Percentiles rank a stretch among this genome's conserved stretches.
Conservation (phyloP, 2,113 vertebrate species). For the Psilopogon haemacephalus region DNA sequence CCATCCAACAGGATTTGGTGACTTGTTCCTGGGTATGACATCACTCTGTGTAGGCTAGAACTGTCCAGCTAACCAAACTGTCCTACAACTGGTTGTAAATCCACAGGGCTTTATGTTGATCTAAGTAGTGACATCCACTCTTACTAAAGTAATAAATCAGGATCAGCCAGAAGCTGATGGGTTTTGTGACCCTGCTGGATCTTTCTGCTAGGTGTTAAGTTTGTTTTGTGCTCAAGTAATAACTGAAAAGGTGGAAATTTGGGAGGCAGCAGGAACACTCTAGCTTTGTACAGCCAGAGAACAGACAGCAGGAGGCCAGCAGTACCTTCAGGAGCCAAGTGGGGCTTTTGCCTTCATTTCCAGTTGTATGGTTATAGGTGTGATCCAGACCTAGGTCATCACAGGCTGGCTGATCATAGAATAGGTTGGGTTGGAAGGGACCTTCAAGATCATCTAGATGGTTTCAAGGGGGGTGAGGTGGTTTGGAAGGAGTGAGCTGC, state of each 20-base stretch:
- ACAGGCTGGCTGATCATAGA: no score
- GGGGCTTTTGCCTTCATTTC: background rate
- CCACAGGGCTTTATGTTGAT: background rate
- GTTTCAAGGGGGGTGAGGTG: no score
- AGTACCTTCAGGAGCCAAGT: background rate
- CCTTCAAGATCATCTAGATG: no score
- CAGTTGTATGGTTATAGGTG: background rate
- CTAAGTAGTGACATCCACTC: background rate
- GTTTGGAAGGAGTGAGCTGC: no score
- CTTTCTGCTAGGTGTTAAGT: background rate
- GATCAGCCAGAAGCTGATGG: background rate
- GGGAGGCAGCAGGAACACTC: rapidly evolving
- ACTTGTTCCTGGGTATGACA: background rate
- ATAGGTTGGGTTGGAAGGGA: no score
- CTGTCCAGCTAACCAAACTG: background rate
- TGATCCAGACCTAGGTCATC: background rate
- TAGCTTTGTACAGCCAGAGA: rapidly evolving
- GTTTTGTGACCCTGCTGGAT: background rate
- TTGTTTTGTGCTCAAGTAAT: background rate
- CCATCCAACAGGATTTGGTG: background rate
- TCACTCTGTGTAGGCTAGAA: background rate
- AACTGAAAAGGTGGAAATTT: background rate
- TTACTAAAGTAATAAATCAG: background rate
- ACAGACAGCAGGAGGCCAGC: background rate
- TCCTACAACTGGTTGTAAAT: background rate